These are phyloP conservation scores for Chrysolina americana DNA, from an alignment of 2,888 invertebrate species.

Conservation along the genomic window DNA sequence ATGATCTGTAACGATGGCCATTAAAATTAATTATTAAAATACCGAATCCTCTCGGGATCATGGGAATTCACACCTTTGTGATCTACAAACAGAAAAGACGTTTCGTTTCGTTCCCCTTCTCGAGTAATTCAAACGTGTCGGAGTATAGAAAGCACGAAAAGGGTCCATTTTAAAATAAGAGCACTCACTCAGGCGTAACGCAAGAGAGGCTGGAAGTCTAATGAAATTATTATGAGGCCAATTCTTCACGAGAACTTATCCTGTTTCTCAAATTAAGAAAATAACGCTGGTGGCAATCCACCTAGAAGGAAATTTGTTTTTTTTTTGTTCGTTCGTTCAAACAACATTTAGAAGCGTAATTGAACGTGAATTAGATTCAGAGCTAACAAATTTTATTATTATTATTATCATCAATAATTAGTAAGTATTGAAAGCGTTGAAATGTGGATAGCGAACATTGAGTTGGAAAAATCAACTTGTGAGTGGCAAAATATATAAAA, in stretches of 20 bases:
- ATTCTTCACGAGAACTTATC: neutral
- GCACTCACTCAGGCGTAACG: neutral
- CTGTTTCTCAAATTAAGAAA: neutral
- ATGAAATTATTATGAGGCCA: constrained; percentile 6
- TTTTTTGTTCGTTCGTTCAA: no score
- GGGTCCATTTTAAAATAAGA: constrained; percentile 1
- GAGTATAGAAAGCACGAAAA: neutral
- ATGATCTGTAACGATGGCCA: no score
- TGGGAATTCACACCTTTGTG: neutral
- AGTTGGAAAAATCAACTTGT: no score
- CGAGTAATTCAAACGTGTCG: neutral
- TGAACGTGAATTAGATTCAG: no score
- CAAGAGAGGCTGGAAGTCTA: neutral
- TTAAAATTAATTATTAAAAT: neutral
- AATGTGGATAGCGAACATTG: no score
- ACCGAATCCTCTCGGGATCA: neutral
- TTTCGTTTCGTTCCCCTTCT: neutral
- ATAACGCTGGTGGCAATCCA: neutral
- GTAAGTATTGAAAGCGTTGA: no score
- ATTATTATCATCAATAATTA: no score
- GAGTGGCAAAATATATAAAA: no score
- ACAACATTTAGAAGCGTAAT: no score
- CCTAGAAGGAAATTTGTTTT: neutral
- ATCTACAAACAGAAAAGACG: neutral
- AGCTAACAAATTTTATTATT: no score